Percentiles rank a stretch among this genome's conserved stretches.
Conservation (phyloP, 1,140 invertebrate genomes). For the Atta colombica region DNA sequence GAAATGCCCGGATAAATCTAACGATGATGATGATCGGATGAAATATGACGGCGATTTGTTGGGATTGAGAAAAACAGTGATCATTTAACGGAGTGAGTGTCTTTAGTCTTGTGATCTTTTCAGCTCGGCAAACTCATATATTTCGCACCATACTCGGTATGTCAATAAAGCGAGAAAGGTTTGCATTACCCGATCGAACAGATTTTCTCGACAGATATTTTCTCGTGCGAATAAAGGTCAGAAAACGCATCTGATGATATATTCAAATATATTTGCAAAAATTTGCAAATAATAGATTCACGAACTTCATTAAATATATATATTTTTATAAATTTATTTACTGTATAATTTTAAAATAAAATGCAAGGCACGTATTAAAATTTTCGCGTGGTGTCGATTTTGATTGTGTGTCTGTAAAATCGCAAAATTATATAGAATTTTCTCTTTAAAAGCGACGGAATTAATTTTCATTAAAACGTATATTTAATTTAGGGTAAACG, state of each 20-base stretch:
- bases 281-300: background rate
- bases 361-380: background rate
- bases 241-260: background rate
- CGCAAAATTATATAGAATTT: conserved; percentile 12
- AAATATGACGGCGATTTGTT: conserved; percentile 38
- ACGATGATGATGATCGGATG: conserved; percentile 32
- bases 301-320: conserved; percentile 6
- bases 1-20: conserved; percentile 50
- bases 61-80: conserved; percentile 45
- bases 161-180: background rate
- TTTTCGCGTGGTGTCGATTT: background rate
- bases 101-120: conserved; percentile 1
- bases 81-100: conserved; percentile 1
- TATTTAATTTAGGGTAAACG: background rate
- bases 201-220: conserved; percentile 18
- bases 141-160: conserved; percentile 1
- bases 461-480: conserved; percentile 11
- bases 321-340: background rate
- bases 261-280: background rate
- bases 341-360: no score
- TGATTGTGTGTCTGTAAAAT: background rate
- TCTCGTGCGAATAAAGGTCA: background rate
- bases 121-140: background rate
- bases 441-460: background rate
- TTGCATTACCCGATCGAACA: conserved; percentile 17